phyloP scores from a whole-genome alignment of 2,113 vertebrate species.

The Xenus cinereus region DNA sequence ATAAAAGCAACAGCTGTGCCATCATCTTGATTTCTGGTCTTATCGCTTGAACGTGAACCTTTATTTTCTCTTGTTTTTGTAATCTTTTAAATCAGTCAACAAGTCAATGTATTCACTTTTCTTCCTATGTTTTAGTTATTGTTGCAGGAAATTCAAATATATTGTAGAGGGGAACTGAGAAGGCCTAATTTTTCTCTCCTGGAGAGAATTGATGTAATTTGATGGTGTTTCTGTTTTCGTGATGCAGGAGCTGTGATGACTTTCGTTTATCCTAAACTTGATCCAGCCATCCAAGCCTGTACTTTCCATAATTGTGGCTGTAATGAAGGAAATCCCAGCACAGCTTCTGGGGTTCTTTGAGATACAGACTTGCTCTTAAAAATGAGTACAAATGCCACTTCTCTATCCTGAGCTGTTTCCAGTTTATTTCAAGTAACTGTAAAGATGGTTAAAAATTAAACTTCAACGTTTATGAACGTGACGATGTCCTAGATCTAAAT shows the following conservation, averaged over 20 bases:
- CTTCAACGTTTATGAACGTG: not conserved
- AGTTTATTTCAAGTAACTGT: not conserved
- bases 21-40: not conserved
- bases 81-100: not conserved
- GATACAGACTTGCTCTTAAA: not conserved
- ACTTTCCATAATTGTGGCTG: not conserved
- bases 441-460: not conserved
- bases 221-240: not conserved
- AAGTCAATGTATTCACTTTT: not conserved
- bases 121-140: not conserved
- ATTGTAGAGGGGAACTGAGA: not conserved
- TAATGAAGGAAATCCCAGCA: not conserved
- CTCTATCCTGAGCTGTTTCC: not conserved
- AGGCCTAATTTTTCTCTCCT: not conserved
- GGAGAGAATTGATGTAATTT: not conserved
- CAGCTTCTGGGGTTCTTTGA: not conserved
- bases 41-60: not conserved
- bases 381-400: not conserved
- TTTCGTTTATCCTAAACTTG: not conserved
- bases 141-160: not conserved
- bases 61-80: not conserved
- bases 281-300: not conserved
- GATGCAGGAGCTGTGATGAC: not conserved
- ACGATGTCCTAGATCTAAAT: not conserved
- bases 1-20: not conserved